Evolutionary conservation across 1,140 invertebrate genomes (phyloP).

Genomic region (Probaryconus sp.): DNA sequence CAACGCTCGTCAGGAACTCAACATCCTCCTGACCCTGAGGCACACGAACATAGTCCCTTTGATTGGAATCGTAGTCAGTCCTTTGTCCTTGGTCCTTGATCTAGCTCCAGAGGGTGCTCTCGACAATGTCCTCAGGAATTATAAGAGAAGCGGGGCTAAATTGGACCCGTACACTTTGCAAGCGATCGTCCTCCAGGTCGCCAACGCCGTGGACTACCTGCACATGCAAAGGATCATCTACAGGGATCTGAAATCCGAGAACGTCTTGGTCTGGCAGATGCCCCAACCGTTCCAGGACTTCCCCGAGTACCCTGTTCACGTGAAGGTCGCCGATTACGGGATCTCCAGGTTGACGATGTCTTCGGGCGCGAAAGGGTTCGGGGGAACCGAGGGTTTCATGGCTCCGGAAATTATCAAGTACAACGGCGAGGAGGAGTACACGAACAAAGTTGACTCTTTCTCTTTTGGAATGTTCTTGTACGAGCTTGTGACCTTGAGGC

Average conservation of each 20-base stretch:
- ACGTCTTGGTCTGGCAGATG: conserved; percentile 97
- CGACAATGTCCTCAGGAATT: conserved; percentile 88
- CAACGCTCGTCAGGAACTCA: conserved; percentile 95
- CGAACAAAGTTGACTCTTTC: conserved; percentile 99
- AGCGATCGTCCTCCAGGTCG: conserved; percentile 92
- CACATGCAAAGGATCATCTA: conserved; percentile 97
- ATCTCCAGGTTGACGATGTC: conserved; percentile 93
- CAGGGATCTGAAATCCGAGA: conserved; percentile 98
- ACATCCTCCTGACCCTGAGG: conserved; percentile 89
- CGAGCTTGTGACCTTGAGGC: conserved; percentile 94
- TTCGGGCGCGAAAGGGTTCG: conserved; percentile 95
- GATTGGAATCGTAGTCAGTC: conserved; percentile 91
- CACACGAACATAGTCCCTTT: conserved; percentile 96
- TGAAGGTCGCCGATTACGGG: conserved; percentile 97
- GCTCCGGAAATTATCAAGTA: conserved; percentile 98
- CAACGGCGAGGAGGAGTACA: conserved; percentile 99
- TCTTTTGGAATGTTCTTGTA: conserved; percentile 99
- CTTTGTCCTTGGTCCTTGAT: conserved; percentile 93
- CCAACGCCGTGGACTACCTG: conserved; percentile 96
- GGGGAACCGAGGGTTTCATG: conserved; percentile 98
- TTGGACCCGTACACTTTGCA: conserved; percentile 90
- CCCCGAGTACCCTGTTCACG: conserved; percentile 85
- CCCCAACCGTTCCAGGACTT: conserved; percentile 85
- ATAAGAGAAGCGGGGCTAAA: conserved; percentile 88
- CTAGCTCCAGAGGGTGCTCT: conserved; percentile 95